A percentile compares a stretch with the other conserved stretches of the same genome.
Evolutionary conservation across 2,797 vertebrate species (phyloP).

Genomic region (Phoebastria nigripes): DNA sequence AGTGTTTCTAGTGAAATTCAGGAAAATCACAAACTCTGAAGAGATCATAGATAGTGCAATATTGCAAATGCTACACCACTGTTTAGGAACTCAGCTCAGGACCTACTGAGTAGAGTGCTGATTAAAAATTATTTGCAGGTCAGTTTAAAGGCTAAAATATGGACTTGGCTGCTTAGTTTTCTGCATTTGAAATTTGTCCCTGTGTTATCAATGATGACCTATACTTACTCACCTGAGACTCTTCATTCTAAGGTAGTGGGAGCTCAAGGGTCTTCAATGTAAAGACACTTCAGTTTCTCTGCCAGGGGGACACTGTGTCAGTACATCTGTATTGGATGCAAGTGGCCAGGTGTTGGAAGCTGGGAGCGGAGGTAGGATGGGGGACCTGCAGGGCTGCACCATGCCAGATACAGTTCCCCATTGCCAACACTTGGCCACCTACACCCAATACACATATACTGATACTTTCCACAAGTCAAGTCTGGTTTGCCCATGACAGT

Average conservation of each 20-base stretch:
- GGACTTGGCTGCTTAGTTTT: neutral
- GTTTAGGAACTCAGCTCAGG: neutral
- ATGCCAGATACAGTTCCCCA: neutral
- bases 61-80: neutral
- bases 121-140: neutral
- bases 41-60: neutral
- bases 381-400: rapidly evolving
- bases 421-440: neutral
- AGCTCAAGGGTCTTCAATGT: neutral
- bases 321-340: neutral
- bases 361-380: too few species aligned
- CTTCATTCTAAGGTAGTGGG: neutral
- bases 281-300: neutral
- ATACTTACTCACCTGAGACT: neutral
- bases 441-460: neutral
- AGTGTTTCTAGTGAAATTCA: neutral
- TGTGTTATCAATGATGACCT: neutral
- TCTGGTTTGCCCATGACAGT: neutral
- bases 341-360: neutral
- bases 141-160: neutral
- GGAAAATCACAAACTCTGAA: neutral
- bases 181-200: neutral
- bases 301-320: too few species aligned
- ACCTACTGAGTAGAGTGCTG: rapidly evolving
- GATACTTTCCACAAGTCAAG: neutral